Base-by-base conservation (phyloP, 1,140 invertebrate genomes). In the Pseudobourletiella spinata region DNA sequence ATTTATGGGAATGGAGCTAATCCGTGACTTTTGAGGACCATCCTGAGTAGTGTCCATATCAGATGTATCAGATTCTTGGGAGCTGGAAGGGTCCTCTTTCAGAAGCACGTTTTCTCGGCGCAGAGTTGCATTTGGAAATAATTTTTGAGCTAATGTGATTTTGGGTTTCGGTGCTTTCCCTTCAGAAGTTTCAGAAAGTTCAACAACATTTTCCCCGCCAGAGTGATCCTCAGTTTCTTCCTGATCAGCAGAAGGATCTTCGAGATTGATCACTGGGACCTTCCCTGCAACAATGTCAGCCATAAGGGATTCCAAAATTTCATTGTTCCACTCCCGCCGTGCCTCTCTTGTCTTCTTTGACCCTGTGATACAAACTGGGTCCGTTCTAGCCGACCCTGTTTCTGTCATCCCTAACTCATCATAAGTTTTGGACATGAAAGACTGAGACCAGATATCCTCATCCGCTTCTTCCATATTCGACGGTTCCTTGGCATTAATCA, bases 401-500 rank as follows among this genome's bases (percentile, higher is more conserved):
- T 48, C 46, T 15, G 16, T 48, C 22, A n/a, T 32, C n/a, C n/a
- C 26, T 2, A 55, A 39, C 4, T 55, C 52, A 18, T 35, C 29
- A 18, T n/a, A 55, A 6, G 52, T 55, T 18, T 8, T 3, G 2
- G 52, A 55, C 11, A 55, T 32, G 29, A 55, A 55, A n/a, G 52
- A 55, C 26, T 55, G 18, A n/a, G 52, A 32, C 52, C 52, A 55
- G 8, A 35, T n/a, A 20, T 55, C 50, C 29, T 11, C 50, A 26
- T 52, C 52, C 14, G 8, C n/a, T 39, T 32, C 32, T n/a, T 48
- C 46, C 46, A 15, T n/a, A n/a, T n/a, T n/a, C n/a, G n/a, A n/a
- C n/a, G n/a, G n/a, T n/a, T n/a, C n/a, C n/a, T n/a, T n/a, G n/a
- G n/a, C n/a, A n/a, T n/a, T n/a, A n/a, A n/a, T 22, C 46, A 48